Base-by-base conservation (phyloP, 1,140 invertebrate genomes). In the Drosophila varians region DNA sequence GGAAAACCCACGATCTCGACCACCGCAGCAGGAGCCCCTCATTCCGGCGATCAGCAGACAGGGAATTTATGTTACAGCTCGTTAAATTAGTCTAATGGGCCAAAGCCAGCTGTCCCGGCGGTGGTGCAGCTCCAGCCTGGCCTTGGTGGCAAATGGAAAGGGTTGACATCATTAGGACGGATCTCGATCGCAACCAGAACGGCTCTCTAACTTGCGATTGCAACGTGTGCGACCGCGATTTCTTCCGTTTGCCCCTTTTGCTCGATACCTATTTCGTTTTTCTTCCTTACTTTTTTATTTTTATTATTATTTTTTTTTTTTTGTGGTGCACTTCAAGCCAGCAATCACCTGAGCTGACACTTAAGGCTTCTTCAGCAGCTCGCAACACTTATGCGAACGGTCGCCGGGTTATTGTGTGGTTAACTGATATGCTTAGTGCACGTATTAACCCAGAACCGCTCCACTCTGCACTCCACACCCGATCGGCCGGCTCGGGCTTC, bases 291-390 rank as follows among this genome's bases (percentile, higher is more conserved):
- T 36, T 36, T 36, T 36, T n/a, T n/a, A n/a, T n/a, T n/a, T n/a
- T n/a, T n/a, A n/a, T n/a, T n/a, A n/a, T n/a, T n/a, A n/a, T n/a
- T n/a, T 14, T 16, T 1, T 16, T 14, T 1, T 16, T 14, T 14
- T 38, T 16, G 36, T 25, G 36, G 21, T 69, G 52, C 47, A 77
- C 61, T 58, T 58, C 65, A 57, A 61, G 36, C 70, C 72, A 46
- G 64, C 82, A 86, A 86, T 86, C 82, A 77, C 68, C 82, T 68
- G 74, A 77, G 58, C 74, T 87, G 82, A 87, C 82, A 87, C 83
- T 82, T 88, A 82, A 87, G 86, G 82, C 82, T 87, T 87, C 82
- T 88, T 88, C 83, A 87, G 82, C 82, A 86, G 77, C 82, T 74
- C 55, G 72, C 80, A 86, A 87, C 80, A 86, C 76, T 86, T 84